A percentile compares a stretch with the other conserved stretches of the same genome.
Evolutionary conservation across 2,113 vertebrate genomes (phyloP).

Genomic region (Melierax canorus): DNA sequence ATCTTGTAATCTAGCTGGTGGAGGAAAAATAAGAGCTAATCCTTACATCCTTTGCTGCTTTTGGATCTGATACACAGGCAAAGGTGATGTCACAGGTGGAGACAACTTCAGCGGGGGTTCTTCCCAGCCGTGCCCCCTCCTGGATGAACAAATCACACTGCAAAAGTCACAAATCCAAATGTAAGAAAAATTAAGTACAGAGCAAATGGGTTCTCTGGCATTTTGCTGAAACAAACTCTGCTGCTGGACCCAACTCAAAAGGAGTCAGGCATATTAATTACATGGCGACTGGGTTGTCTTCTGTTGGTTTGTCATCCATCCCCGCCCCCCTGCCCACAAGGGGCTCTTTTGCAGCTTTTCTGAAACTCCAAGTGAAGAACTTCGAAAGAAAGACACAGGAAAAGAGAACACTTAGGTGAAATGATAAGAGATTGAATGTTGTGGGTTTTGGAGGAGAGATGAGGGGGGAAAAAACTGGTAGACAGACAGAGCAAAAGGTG

Average conservation of each 20-base stretch:
- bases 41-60: conserved; percentile 97
- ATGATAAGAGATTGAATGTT: not conserved
- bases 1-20: not conserved
- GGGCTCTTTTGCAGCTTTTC: not conserved
- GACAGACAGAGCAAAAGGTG: not conserved
- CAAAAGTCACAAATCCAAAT: conserved; percentile 73
- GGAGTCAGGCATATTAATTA: not conserved
- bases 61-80: conserved; percentile 96
- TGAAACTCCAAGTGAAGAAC: not conserved
- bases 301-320: not conserved
- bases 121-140: conserved; percentile 93
- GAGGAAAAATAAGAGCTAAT: conserved; percentile 53
- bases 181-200: conserved; percentile 43
- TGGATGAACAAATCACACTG: conserved; percentile 99
- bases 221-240: not conserved
- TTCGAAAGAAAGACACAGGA: not conserved
- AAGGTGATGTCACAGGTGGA: conserved; percentile 99
- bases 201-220: conserved; percentile 6
- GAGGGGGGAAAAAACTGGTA: not conserved
- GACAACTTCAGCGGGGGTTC: conserved; percentile 96
- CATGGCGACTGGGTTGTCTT: not conserved
- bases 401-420: not conserved
- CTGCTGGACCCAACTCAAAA: not conserved
- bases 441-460: not conserved
- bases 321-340: no score